Evolutionary conservation across 1,140 invertebrate genomes (phyloP), one percentile per base, ranked within the genome.

Genomic region (Tetranychus cinnabarinus): DNA sequence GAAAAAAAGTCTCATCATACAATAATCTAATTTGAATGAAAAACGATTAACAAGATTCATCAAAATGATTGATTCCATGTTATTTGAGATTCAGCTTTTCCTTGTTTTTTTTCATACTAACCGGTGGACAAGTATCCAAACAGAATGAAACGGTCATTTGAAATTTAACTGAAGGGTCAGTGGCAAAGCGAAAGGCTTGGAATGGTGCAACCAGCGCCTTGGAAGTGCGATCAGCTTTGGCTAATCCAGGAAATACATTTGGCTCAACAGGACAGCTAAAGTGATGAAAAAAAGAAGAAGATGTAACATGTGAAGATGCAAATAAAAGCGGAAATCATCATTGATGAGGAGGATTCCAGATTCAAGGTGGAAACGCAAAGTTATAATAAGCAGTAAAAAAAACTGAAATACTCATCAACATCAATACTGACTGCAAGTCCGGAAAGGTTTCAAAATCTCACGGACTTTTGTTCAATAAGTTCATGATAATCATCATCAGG

Each of bases 111-210:
- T 23, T 23, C 23, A 23, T 23, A 23, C 50, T 52, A n/a, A 52
- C 85, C 1, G 88, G 87, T 71, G 88, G 86, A 69, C 88, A 91
- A 35, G 80, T 80, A 2, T 86, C 86, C 81, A 91, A 85, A 68
- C 88, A 91, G 0, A 88, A 88, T 10, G 87, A 91, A 1, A 92
- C 87, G 66, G 91, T 70, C 1, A 87, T 88, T 54, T 86, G 79
- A 80, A 92, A 92, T 72, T 91, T 87, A 0, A 92, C 88, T 10
- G 89, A 81, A 71, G 90, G 86, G 0, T 86, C 89, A 23, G 86
- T 88, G 1, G 88, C 87, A 77, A 92, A 92, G 64, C 91, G 91
- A 80, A 92, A 92, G 13, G 88, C 88, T 70, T 93, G 88, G 73
- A 93, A 92, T 70, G 88, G 83, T 7, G 87, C 50, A 4, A 52